Evolutionary conservation across 1,140 invertebrate genomes (phyloP), one percentile per base, ranked within the genome.

Genomic region (Drosophila chauvacae): DNA sequence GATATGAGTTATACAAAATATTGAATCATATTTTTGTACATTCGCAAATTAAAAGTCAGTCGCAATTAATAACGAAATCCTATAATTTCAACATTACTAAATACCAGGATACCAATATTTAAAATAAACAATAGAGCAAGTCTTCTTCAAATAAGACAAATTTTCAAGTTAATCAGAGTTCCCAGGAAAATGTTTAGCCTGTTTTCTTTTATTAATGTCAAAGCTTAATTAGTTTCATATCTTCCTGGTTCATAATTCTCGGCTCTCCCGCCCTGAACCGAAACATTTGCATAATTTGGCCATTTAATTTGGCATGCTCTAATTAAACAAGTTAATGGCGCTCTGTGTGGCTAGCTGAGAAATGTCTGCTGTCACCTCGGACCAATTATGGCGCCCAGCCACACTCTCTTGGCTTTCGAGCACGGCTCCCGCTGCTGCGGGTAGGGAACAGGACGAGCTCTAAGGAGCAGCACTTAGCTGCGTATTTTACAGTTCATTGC

Each of bases 401-500:
- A 45, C 56, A 41, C 35, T 26, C 65, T 42, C 56, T 5, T 10
- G 53, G 45, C 42, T 7, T 20, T 50, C 35, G n/a, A 45, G 45
- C 37, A n/a, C 10, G 39, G 56, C 7, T 18, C 47, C 69, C 20
- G 45, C 41, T 42, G 18, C n/a, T 10, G 50, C 50, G 26, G 42
- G 13, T n/a, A 20, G 47, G 41, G 60, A 41, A 26, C 42, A 39
- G 44, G 69, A 59, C 55, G 51, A 51, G 76, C 69, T 76, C 77
- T 85, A 77, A 86, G 84, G 73, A 88, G 85, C 85, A 88, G 85
- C 85, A 90, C 84, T 88, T 88, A 88, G 85, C 85, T 78, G 77
- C 70, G 85, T 81, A 90, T 90, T 90, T 90, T 81, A 90, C 85
- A 90, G 85, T 90, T 90, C 85, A 90, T 90, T 90, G 85, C 85